Percentiles rank a stretch among this genome's conserved stretches.
Conservation (phyloP, 2,888 invertebrate genomes). For the Nemapogon koenigi region DNA sequence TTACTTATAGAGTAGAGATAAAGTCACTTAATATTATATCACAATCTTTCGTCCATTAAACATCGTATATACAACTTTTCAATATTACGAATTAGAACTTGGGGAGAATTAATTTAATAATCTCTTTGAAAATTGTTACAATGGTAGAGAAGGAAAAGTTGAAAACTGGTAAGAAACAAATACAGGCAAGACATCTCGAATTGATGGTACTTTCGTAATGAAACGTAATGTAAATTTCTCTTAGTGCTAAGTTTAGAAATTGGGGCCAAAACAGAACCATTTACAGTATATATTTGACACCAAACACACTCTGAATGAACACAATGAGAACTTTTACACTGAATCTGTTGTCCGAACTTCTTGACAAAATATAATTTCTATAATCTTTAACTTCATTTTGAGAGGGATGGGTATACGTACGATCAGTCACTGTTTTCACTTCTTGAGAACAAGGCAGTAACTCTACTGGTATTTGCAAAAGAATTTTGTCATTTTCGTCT, state of each 20-base stretch:
- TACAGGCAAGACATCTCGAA: background rate
- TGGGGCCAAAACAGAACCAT: background rate
- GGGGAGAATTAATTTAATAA: background rate
- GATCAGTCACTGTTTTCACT: slow-evolving; percentile 67
- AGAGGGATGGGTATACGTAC: slow-evolving; percentile 60
- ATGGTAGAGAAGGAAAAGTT: slow-evolving; percentile 5
- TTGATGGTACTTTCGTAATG: background rate
- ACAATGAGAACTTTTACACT: background rate
- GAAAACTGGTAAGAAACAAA: slow-evolving; percentile 1
- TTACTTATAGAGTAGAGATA: slow-evolving; percentile 2
- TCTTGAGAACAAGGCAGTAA: slow-evolving; percentile 67
- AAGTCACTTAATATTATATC: slow-evolving; percentile 9
- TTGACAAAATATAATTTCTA: slow-evolving; percentile 37
- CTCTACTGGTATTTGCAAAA: slow-evolving; percentile 64
- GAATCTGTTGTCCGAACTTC: background rate
- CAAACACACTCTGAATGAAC: background rate
- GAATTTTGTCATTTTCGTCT: slow-evolving; percentile 46
- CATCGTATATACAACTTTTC: slow-evolving; percentile 4
- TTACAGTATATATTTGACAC: background rate
- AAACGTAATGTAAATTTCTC: slow-evolving; percentile 1
- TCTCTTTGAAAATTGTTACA: background rate
- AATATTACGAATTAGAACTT: background rate
- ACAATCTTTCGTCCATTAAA: slow-evolving; percentile 3
- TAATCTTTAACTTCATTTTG: slow-evolving; percentile 64
- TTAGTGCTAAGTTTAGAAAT: background rate